A percentile compares a stretch with the other conserved stretches of the same genome.
These are phyloP conservation scores for Delichon dasypus DNA, from an alignment of 2,797 vertebrate species.

Conservation along the genomic window DNA sequence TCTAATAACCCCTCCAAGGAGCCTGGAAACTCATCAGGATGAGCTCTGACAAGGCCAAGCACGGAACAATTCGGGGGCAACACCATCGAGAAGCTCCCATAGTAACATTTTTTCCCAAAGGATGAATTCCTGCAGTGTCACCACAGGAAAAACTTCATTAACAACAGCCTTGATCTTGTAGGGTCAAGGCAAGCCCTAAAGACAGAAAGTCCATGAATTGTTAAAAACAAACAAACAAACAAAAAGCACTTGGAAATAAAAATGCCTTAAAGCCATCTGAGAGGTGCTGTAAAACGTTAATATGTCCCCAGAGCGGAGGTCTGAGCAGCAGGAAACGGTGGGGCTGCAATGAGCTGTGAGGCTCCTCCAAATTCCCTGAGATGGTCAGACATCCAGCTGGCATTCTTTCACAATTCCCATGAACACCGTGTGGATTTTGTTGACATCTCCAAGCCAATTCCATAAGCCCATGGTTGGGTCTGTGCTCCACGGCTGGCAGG, in stretches of 20 bases:
- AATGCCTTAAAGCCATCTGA: not conserved
- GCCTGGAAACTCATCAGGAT: not conserved
- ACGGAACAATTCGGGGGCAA: not conserved
- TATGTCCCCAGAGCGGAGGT: not conserved
- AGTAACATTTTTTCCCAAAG: not conserved
- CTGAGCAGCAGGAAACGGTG: not conserved
- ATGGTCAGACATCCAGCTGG: not conserved
- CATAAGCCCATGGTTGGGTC: not conserved
- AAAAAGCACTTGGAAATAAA: not conserved
- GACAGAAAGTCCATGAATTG: not conserved
- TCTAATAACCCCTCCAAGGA: not conserved
- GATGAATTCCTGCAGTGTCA: not conserved
- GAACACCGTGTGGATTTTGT: not conserved
- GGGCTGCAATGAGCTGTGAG: not conserved
- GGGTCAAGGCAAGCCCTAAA: not conserved
- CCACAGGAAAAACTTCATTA: not conserved
- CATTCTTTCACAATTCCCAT: not conserved
- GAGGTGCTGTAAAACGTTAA: not conserved
- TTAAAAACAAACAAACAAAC: not conserved
- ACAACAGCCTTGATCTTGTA: not conserved
- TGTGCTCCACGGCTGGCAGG: not conserved
- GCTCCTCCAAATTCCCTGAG: not conserved
- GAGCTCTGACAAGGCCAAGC: not conserved
- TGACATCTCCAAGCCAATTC: not conserved
- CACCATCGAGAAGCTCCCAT: rapidly evolving